phyloP scores from a whole-genome alignment of 2,888 invertebrate genomes.

The Eupithecia abbreviata region DNA sequence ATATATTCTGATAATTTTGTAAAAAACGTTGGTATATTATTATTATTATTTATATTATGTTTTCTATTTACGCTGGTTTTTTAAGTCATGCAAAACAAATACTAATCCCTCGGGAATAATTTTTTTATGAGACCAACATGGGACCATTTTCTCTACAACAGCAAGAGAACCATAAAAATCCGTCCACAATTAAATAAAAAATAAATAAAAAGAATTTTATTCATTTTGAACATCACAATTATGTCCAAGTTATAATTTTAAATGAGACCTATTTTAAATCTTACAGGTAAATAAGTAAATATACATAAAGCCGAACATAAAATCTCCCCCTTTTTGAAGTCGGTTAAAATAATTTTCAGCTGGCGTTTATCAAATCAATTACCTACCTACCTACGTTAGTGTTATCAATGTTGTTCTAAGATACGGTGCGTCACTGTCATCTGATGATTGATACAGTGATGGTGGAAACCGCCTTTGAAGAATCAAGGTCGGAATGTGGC shows the following conservation, averaged over 20 bases:
- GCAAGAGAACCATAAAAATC: background rate
- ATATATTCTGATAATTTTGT: background rate
- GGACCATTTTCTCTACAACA: background rate
- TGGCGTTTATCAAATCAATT: slow-evolving; percentile 7
- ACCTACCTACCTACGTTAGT: slow-evolving; percentile 4
- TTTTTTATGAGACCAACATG: background rate
- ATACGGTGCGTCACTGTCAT: slow-evolving; percentile 61
- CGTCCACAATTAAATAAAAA: too few relatives aligned
- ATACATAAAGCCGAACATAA: background rate
- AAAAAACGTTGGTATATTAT: too few relatives aligned
- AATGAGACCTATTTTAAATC: too few relatives aligned
- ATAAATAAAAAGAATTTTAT: too few relatives aligned
- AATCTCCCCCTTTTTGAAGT: background rate
- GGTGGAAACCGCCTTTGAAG: slow-evolving; percentile 65
- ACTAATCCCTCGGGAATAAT: too few relatives aligned
- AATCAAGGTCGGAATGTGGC: slow-evolving; percentile 57
- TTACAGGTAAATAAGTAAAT: too few relatives aligned
- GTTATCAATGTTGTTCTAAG: slow-evolving; percentile 66
- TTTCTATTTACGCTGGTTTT: too few relatives aligned
- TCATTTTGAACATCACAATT: too few relatives aligned
- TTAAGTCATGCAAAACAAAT: too few relatives aligned
- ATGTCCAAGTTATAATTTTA: too few relatives aligned
- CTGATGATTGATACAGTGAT: slow-evolving; percentile 73
- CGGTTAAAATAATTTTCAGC: background rate
- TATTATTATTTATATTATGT: too few relatives aligned